Evolutionary conservation across 2,113 vertebrate species (phyloP), one percentile per base, ranked within the genome.

Genomic region (Xiphophorus couchianus): DNA sequence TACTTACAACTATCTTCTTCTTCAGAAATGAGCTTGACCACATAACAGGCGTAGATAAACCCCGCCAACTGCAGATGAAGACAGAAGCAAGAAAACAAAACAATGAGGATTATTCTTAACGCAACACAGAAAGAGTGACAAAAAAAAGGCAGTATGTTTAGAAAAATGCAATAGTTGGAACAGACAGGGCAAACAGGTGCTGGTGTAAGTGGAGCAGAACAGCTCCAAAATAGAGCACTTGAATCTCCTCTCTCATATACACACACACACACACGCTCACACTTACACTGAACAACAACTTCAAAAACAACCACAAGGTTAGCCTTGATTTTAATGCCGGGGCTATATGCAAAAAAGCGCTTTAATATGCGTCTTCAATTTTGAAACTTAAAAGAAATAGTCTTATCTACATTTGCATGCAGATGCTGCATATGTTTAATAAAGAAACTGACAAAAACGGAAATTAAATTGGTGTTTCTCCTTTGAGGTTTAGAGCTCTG

Each of bases 1-100:
- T 96, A 98, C 98, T 99, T 94, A 99, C 98, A 99, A 95, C 97
- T 99, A 94, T 99, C 98, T 84, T 99, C 98, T 91, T 99, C 98
- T 95, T 99, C 97, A 85, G 97, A 97, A 93, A 99, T 98, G 87
- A 98, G 96, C 95, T 98, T 99, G 95, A 99, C 96, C 93, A 99
- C 97, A 74, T 99, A 99, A 93, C 97, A 99, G 94, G 98, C 97
- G 81, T 99, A 99, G 96, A 99, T 96, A 94, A 99, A 98, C 80
- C 98, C 98, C 92, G 94, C 95, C 93, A 99, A 94, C 98, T 99
- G 93, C 90, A 96, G 95, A 91, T 89, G 85, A 71, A 93, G 86
- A 79, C 88, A 87, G 37, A 27, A 76, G 29, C 8, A 77, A 54
- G 5, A 48, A 17, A 25, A n/a, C 6, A 58, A 58, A 58, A 58